Base-by-base conservation (phyloP, 2,888 invertebrate species). In the Syrphus vitripennis region DNA sequence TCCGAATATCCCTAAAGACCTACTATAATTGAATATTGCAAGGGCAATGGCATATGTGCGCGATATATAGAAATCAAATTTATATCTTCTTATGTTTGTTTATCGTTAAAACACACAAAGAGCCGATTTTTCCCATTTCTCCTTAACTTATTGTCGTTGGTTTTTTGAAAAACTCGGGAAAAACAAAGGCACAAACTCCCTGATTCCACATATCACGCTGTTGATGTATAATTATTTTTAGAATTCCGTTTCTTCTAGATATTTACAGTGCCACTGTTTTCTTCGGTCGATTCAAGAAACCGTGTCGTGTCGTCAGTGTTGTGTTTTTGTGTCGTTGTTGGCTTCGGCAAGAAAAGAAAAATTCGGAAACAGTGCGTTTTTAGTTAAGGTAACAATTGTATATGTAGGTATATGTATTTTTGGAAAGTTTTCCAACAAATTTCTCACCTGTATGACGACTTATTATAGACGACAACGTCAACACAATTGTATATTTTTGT, bases 71-170 rank as follows among this genome's bases (percentile, higher is more conserved):
- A 50, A 78, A 74, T 59, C 67, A 77, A 78, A 70, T 86, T 26
- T 69, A 74, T 82, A 74, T 82, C 86, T 77, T 86, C 67, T 78
- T 40, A 74, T 86, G 82, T 82, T 86, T 82, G 72, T 86, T 86
- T 82, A 86, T 53, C 82, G 86, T 59, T 19, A 10, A 29, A 84
- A 78, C 40, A 57, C 45, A 76, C 61, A 80, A 71, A 59, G 53
- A 55, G 45, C 24, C 57, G 59, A 53, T 70, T 63, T 42, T 19
- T 53, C 50, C 67, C 31, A 14, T n/a, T 21, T 48, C 16, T 10
- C 9, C 29, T n/a, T n/a, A n/a, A n/a, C n/a, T n/a, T n/a, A n/a
- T 21, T 37, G 16, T 59, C 37, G n/a, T 29, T 14, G 5, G n/a
- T 40, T 26, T 42, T n/a, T 61, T 61, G 3, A n/a, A 37, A 2